Conservation (phyloP, 64 coral and sea anemone species). For the Montipora sp. region DNA sequence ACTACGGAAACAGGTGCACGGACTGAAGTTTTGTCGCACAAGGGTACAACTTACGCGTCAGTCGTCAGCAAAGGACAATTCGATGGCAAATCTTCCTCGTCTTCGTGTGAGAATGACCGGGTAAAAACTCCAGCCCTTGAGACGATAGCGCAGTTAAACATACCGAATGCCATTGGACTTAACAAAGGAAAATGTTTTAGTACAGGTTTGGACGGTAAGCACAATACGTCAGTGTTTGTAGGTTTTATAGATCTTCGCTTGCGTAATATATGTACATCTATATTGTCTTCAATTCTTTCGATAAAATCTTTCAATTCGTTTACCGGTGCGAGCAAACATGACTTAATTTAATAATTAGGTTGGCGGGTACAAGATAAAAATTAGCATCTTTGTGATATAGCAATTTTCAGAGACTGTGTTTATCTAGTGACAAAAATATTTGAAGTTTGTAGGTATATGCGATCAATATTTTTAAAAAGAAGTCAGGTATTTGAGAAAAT, state of each 20-base stretch:
- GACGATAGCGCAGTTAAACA: background rate
- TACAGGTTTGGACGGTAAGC: conserved; percentile 42
- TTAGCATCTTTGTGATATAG: background rate
- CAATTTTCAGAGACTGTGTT: background rate
- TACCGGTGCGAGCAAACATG: too few species aligned
- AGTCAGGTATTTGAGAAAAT: background rate
- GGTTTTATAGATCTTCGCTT: too few species aligned
- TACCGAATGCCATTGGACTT: background rate
- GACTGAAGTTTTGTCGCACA: background rate
- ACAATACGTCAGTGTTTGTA: background rate
- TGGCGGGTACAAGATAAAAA: background rate
- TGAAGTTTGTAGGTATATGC: conserved; percentile 8
- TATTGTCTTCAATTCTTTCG: too few species aligned
- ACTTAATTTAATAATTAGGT: background rate
- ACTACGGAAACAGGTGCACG: conserved; percentile 55
- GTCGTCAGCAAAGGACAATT: conserved; percentile 86
- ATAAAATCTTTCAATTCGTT: too few species aligned
- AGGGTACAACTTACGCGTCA: conserved; percentile 75
- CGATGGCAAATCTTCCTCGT: conserved; percentile 14
- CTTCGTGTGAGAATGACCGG: background rate
- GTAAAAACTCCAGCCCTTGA: background rate
- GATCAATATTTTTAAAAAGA: conserved; percentile 9
- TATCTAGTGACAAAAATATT: conserved; percentile 46
- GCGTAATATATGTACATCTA: too few species aligned
- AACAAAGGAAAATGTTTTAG: conserved; percentile 26